Evolutionary conservation across 2,888 invertebrate species (phyloP).

Genomic region (Odontocolon sp.): DNA sequence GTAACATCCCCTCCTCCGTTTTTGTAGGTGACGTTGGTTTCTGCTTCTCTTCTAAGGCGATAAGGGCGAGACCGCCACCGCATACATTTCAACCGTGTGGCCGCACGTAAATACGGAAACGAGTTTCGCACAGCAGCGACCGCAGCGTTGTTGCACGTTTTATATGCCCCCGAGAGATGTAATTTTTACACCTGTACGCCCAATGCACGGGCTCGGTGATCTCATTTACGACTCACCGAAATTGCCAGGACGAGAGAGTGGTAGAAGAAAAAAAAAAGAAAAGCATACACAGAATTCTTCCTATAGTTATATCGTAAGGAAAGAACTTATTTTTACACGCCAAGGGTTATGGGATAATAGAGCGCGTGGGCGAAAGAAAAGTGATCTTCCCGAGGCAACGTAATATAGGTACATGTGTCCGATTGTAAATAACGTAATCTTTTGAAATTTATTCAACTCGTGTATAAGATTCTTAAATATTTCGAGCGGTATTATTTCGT

Average conservation of each 20-base stretch:
- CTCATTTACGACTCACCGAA: slow-evolving; percentile 62
- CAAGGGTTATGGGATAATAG: slow-evolving; percentile 42
- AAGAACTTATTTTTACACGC: slow-evolving; percentile 26
- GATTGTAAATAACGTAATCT: slow-evolving; percentile 63
- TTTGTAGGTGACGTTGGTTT: slow-evolving; percentile 2
- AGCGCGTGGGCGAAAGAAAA: slow-evolving; percentile 57
- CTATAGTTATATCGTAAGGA: slow-evolving; percentile 19
- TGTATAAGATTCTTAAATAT: slow-evolving; percentile 8
- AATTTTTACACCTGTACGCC: slow-evolving; percentile 63
- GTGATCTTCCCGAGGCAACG: slow-evolving; percentile 52
- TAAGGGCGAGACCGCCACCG: slow-evolving; percentile 43
- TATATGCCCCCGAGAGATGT: slow-evolving; percentile 42
- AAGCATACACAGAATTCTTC: slow-evolving; percentile 3
- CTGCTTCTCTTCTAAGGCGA: slow-evolving; percentile 31
- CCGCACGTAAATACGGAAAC: slow-evolving; percentile 53
- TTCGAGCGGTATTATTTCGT: neutral
- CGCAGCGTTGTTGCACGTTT: slow-evolving; percentile 39
- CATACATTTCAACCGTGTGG: slow-evolving; percentile 42
- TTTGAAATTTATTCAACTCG: slow-evolving; percentile 54
- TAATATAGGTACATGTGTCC: slow-evolving; percentile 28
- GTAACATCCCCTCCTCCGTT: slow-evolving; percentile 24
- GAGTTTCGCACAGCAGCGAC: slow-evolving; percentile 31
- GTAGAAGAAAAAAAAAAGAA: slow-evolving; percentile 13
- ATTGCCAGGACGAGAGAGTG: slow-evolving; percentile 46
- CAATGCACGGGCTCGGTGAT: slow-evolving; percentile 38